Conservation (phyloP, 2,888 invertebrate species). For the Portevinia maculata region DNA sequence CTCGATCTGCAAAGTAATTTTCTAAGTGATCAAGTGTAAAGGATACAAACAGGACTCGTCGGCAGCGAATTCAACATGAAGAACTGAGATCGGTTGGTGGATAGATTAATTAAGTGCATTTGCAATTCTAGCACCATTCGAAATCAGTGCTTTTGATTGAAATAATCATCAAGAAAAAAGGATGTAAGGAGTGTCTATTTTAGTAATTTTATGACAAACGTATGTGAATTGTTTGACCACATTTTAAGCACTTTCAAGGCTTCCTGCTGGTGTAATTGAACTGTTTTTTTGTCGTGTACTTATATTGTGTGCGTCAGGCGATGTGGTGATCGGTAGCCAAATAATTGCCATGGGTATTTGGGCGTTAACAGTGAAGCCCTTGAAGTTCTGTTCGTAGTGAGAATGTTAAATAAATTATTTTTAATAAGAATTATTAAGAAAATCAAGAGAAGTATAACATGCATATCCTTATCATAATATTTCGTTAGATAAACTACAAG, state of each 20-base stretch:
- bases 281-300: not conserved
- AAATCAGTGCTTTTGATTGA: constrained; percentile 82
- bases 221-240: not conserved
- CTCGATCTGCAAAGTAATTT: constrained; percentile 11
- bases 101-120: constrained; percentile 77
- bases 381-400: constrained; percentile 1
- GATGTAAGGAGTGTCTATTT: not conserved
- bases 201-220: not conserved
- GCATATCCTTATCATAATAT: too few relatives aligned
- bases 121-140: constrained; percentile 81
- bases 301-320: not conserved
- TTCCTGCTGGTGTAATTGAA: constrained; percentile 12
- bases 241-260: constrained; percentile 28
- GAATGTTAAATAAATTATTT: too few relatives aligned
- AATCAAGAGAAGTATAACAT: too few relatives aligned
- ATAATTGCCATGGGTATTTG: constrained; percentile 1
- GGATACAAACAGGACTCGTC: constrained; percentile 48
- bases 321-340: constrained; percentile 32
- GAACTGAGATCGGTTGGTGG: constrained; percentile 82
- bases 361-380: constrained; percentile 15
- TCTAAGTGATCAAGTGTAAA: constrained; percentile 53
- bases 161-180: constrained; percentile 57
- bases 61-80: constrained; percentile 76
- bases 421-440: too few relatives aligned
- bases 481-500: too few relatives aligned